These are phyloP conservation scores for Coleophora deauratella DNA, from an alignment of 2,888 invertebrate species.

Conservation along the genomic window DNA sequence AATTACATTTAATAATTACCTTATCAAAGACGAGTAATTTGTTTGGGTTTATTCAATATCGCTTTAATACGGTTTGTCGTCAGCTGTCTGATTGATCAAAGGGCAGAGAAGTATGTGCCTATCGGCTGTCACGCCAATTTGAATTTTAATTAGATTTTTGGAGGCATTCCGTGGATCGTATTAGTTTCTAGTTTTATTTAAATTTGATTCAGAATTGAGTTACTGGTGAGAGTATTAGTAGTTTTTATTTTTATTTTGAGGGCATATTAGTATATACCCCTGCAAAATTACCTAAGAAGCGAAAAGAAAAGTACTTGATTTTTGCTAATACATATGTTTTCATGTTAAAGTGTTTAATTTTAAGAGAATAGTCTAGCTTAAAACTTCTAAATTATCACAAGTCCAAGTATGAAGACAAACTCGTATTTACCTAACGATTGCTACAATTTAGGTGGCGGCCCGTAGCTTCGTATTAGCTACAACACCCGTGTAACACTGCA, in stretches of 20 bases:
- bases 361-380: too few species aligned
- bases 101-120: slow-evolving; percentile 23
- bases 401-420: too few species aligned
- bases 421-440: too few species aligned
- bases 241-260: background rate
- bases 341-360: too few species aligned
- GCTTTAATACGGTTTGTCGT: slow-evolving; percentile 42
- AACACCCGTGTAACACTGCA: slow-evolving; percentile 29
- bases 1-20: slow-evolving; percentile 62
- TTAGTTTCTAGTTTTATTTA: too few species aligned
- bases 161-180: too few species aligned
- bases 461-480: too few species aligned
- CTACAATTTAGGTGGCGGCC: too few species aligned
- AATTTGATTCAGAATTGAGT: background rate
- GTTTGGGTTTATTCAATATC: slow-evolving; percentile 51
- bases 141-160: slow-evolving; percentile 31
- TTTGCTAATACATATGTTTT: too few species aligned
- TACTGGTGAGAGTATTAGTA: background rate
- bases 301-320: too few species aligned
- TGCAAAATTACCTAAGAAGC: too few species aligned
- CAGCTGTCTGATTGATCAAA: slow-evolving; percentile 49
- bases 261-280: background rate
- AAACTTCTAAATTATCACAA: too few species aligned
- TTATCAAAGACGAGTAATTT: slow-evolving; percentile 51
- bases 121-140: slow-evolving; percentile 36